Base-by-base conservation (phyloP, 92 coral and sea anemone genomes). In the Parazoanthus darwini region DNA sequence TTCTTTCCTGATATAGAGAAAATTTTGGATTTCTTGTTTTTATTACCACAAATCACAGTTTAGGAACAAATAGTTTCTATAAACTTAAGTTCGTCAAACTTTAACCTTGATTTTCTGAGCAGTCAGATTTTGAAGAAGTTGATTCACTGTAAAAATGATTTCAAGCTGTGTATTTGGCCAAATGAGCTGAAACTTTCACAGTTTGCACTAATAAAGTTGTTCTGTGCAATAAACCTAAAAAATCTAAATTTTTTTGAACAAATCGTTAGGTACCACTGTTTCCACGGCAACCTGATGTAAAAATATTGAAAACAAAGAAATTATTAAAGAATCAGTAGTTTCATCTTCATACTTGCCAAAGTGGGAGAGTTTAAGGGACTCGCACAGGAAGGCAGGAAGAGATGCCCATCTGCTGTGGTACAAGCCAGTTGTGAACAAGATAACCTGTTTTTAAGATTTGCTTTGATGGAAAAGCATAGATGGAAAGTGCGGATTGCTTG, bases 341-440 rank as follows among this genome's bases (percentile, higher is more conserved):
- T 39, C 48, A 22, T 74, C 78, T 11, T 44, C 50, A 44, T 35
- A 74, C 35, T 23, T 42, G 0, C 81, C 81, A 77, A 43, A 25
- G 78, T 33, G 6, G 80, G 80, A 18, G 80, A 77, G 33, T 77
- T 77, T 22, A 56, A 39, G 39, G 80, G 82, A 5, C 67, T 79
- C 8, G 67, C 46, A 51, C 59, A 79, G 25, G 22, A 79, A 16
- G 33, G 39, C 22, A 5, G 82, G 82, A 33, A 79, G 51, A 50
- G 67, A 79, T 48, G 38, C 50, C 67, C 82, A 79, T 48, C 67
- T 79, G 67, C 50, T 79, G 22, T 79, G 82, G 82, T 79, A 48
- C 65, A 29, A 79, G 66, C 20, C 66, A 6, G 82, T 79, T 1
- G 9, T 2, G 3, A 59, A 59, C 18, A 48, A 6, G 42, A n/a